phyloP scores from a whole-genome alignment of 2,888 invertebrate species.

The Gryllus longicercus region DNA sequence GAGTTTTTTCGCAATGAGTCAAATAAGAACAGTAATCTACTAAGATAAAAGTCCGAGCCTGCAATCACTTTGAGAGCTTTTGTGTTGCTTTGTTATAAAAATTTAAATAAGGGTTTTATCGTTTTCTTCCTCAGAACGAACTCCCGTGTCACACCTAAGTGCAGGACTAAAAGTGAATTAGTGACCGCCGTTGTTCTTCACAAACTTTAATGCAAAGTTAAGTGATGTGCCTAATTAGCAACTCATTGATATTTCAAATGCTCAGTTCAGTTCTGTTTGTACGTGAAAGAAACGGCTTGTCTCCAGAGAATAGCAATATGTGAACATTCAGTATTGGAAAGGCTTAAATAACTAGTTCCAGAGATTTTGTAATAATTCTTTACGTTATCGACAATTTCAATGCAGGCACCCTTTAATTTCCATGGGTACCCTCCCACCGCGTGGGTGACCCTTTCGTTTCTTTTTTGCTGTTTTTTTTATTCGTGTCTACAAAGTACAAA shows the following conservation, averaged over 20 bases:
- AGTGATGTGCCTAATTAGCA: neutral
- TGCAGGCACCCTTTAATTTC: too few species aligned
- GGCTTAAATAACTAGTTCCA: too few species aligned
- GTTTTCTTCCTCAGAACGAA: neutral
- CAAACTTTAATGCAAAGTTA: neutral
- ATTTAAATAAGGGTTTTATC: neutral
- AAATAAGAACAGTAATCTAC: neutral
- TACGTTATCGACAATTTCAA: too few species aligned
- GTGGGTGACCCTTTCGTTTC: neutral
- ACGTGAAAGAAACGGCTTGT: too few species aligned
- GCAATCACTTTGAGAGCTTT: neutral
- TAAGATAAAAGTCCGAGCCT: neutral
- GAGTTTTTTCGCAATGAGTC: neutral
- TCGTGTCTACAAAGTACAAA: neutral
- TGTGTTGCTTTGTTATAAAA: constrained; percentile 7
- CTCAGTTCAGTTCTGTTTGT: neutral
- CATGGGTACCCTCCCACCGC: neutral
- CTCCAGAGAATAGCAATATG: too few species aligned
- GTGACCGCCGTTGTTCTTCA: neutral
- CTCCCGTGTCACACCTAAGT: constrained; percentile 6
- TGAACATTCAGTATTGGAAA: too few species aligned
- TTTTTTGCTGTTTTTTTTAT: neutral
- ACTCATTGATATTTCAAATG: neutral
- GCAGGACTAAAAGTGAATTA: constrained; percentile 6
- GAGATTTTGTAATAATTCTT: too few species aligned